phyloP scores from a whole-genome alignment of 1,140 invertebrate genomes.

The Probaryconus sp. region DNA sequence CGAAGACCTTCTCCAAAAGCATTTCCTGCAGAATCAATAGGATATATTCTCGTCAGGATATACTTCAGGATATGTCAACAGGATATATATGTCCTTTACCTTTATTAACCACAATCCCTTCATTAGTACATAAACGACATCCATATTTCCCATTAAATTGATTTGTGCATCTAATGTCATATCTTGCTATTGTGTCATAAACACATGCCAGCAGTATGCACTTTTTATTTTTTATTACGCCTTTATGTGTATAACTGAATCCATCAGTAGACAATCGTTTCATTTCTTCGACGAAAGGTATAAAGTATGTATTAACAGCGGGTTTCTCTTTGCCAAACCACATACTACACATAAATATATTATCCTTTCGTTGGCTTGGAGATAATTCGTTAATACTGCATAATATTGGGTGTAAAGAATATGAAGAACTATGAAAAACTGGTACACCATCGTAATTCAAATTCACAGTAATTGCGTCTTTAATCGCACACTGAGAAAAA shows the following conservation, averaged over 20 bases:
- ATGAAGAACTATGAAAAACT: constrained; percentile 37
- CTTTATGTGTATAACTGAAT: constrained; percentile 40
- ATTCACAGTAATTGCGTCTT: no score
- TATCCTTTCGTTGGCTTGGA: constrained; percentile 1
- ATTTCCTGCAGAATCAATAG: constrained; percentile 20
- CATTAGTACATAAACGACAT: constrained; percentile 62
- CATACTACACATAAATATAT: constrained; percentile 41
- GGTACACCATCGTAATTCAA: constrained; percentile 54
- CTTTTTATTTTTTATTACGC: constrained; percentile 32
- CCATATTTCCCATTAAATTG: constrained; percentile 64
- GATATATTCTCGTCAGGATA: constrained; percentile 46
- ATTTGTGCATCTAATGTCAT: constrained; percentile 30
- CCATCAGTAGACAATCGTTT: constrained; percentile 33
- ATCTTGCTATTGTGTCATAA: constrained; percentile 57
- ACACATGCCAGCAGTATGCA: constrained; percentile 37
- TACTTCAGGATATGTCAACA: no score
- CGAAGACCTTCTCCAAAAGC: constrained; percentile 40
- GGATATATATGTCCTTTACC: constrained; percentile 8
- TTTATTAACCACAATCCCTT: constrained; percentile 26
- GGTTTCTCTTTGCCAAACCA: constrained; percentile 40
- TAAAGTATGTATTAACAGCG: constrained; percentile 49
- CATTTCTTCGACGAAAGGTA: constrained; percentile 50
- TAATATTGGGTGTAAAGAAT: constrained; percentile 40
- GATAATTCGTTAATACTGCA: constrained; percentile 42
- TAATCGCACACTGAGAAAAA: no score